Evolutionary conservation across 1,140 invertebrate genomes (phyloP).

Genomic region (Anastrepha ludens): DNA sequence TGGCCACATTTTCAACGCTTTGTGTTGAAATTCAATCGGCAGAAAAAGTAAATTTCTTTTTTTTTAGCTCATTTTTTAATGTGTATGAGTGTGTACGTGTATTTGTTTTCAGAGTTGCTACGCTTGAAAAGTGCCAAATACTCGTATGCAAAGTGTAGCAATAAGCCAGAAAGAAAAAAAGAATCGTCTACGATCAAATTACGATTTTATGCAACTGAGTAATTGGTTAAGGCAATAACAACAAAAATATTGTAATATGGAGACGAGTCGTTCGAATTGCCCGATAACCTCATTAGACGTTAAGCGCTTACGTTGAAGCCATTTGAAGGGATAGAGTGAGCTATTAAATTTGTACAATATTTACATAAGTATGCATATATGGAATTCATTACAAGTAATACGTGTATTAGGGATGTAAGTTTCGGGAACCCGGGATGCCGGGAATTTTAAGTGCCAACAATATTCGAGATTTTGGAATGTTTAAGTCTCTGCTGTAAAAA

Average conservation of each 20-base stretch:
- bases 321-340: not conserved
- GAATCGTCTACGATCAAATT: conserved; percentile 6
- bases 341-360: not conserved
- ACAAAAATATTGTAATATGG: not conserved
- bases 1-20: not conserved
- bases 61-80: not conserved
- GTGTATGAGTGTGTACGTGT: not conserved
- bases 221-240: not conserved
- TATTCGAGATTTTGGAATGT: too few relatives aligned
- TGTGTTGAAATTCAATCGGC: not conserved
- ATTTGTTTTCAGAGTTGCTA: not conserved
- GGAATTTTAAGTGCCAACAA: too few relatives aligned
- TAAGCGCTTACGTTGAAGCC: not conserved
- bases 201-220: conserved; percentile 34
- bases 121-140: conserved; percentile 30
- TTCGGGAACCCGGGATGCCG: too few relatives aligned
- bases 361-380: not conserved
- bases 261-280: not conserved
- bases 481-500: too few relatives aligned
- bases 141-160: not conserved
- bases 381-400: too few relatives aligned
- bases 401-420: too few relatives aligned
- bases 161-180: not conserved
- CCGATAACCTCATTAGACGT: not conserved
- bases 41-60: not conserved